Conservation (phyloP, 2,888 invertebrate species). For the Platypus cylindrus region DNA sequence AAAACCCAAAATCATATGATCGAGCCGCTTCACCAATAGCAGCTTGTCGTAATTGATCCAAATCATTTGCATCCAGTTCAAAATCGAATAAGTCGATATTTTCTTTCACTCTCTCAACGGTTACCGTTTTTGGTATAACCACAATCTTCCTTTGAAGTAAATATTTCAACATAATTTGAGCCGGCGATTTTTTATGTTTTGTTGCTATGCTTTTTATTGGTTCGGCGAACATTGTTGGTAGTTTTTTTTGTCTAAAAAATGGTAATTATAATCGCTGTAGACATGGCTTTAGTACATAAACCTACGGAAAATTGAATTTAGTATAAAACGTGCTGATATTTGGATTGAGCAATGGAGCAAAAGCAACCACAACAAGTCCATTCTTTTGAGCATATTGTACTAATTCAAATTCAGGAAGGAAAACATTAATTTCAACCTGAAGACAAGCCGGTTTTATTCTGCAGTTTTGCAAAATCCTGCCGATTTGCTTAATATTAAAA, state of each 20-base stretch:
- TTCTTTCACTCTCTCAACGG: constrained; percentile 52
- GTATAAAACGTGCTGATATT: constrained; percentile 33
- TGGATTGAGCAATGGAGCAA: constrained; percentile 38
- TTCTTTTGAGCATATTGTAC: constrained; percentile 16
- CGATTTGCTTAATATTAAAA: constrained; percentile 59
- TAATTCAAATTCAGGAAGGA: constrained; percentile 37
- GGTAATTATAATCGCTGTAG: constrained; percentile 1
- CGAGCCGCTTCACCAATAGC: constrained; percentile 32
- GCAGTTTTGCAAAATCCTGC: constrained; percentile 38
- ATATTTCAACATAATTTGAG: constrained; percentile 60
- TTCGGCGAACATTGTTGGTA: constrained; percentile 17
- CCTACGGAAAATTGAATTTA: no score
- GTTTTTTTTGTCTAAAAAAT: constrained; percentile 8
- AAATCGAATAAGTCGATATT: constrained; percentile 66
- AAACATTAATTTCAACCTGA: constrained; percentile 48
- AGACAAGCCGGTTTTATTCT: constrained; percentile 47
- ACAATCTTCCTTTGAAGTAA: constrained; percentile 54
- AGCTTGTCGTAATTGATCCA: constrained; percentile 28
- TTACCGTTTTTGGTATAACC: constrained; percentile 72
- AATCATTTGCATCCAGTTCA: constrained; percentile 33
- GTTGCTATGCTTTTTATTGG: constrained; percentile 37
- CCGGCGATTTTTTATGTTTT: constrained; percentile 50
- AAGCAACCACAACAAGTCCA: constrained; percentile 19
- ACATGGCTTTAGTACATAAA: no score
- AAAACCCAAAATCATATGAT: constrained; percentile 38